Conservation (phyloP, 1,140 invertebrate genomes). For the Orussus abietinus region DNA sequence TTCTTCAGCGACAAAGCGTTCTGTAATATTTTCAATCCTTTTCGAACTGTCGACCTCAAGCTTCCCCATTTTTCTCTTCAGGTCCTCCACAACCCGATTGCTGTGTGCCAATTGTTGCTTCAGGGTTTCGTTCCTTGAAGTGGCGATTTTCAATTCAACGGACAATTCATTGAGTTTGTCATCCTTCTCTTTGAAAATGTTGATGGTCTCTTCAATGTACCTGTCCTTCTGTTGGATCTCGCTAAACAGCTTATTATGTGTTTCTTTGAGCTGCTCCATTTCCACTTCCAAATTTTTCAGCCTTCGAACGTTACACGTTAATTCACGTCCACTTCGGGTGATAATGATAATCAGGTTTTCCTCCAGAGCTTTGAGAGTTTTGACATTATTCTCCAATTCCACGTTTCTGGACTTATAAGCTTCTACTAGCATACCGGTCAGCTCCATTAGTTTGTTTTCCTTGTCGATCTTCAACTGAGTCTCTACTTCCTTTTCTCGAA, state of each 20-base stretch:
- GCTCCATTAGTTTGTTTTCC: constrained; percentile 28
- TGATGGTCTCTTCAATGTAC: constrained; percentile 31
- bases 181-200: constrained; percentile 36
- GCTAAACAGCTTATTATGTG: constrained; percentile 21
- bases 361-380: constrained; percentile 29
- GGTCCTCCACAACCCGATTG: constrained; percentile 27
- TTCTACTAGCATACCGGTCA: constrained; percentile 23
- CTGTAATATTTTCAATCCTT: constrained; percentile 22
- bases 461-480: constrained; percentile 25
- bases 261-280: constrained; percentile 22
- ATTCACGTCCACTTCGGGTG: too few species aligned
- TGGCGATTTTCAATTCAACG: constrained; percentile 33
- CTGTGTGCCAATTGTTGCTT: constrained; percentile 29
- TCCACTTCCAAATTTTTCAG: constrained; percentile 23
- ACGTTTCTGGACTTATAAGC: constrained; percentile 26
- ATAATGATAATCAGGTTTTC: too few species aligned
- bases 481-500: constrained; percentile 33
- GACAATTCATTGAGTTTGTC: constrained; percentile 43
- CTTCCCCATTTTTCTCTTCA: constrained; percentile 31
- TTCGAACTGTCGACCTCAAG: constrained; percentile 25
- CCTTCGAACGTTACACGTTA: too few species aligned
- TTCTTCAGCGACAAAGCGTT: constrained; percentile 24
- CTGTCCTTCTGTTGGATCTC: constrained; percentile 25
- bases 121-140: constrained; percentile 34
- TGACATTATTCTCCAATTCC: constrained; percentile 30